A percentile compares a stretch with the other conserved stretches of the same genome.
These are phyloP conservation scores for Dinoponera quadriceps DNA, from an alignment of 1,140 invertebrate species.

Conservation along the genomic window DNA sequence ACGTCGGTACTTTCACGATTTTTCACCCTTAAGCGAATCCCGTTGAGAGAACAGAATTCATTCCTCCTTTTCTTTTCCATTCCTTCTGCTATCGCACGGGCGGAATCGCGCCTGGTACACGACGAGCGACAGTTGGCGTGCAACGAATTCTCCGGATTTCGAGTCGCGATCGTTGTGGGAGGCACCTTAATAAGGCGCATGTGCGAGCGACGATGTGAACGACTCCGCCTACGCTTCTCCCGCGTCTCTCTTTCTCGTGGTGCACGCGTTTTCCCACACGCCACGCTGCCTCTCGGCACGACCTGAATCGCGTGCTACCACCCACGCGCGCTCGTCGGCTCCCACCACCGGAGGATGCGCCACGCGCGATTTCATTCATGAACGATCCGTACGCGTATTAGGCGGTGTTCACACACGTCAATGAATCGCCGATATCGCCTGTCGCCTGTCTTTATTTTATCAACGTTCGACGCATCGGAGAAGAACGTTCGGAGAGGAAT, in stretches of 20 bases:
- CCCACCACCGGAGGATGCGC: conserved; percentile 59
- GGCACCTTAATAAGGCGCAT: conserved; percentile 77
- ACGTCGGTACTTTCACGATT: conserved; percentile 19
- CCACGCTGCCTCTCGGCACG: conserved; percentile 53
- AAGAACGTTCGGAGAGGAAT: no score
- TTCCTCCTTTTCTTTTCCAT: no score
- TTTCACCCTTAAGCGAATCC: neutral
- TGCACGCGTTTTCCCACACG: conserved; percentile 61
- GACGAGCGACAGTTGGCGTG: neutral
- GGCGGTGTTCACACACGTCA: conserved; percentile 34
- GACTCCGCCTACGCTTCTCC: conserved; percentile 78
- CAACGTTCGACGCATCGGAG: no score
- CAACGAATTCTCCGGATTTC: neutral
- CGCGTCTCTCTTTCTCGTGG: conserved; percentile 41
- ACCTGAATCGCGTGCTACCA: conserved; percentile 52
- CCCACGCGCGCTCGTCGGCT: conserved; percentile 50
- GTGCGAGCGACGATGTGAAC: conserved; percentile 72
- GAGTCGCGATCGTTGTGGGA: conserved; percentile 69
- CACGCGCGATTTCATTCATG: conserved; percentile 74
- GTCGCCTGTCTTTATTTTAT: neutral
- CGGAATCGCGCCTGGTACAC: neutral
- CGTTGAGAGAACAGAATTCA: neutral
- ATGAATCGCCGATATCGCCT: conserved; percentile 5
- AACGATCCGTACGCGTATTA: conserved; percentile 12
- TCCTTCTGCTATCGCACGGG: neutral